phyloP scores from a whole-genome alignment of 1,140 invertebrate species.

The Leucophenga varia region DNA sequence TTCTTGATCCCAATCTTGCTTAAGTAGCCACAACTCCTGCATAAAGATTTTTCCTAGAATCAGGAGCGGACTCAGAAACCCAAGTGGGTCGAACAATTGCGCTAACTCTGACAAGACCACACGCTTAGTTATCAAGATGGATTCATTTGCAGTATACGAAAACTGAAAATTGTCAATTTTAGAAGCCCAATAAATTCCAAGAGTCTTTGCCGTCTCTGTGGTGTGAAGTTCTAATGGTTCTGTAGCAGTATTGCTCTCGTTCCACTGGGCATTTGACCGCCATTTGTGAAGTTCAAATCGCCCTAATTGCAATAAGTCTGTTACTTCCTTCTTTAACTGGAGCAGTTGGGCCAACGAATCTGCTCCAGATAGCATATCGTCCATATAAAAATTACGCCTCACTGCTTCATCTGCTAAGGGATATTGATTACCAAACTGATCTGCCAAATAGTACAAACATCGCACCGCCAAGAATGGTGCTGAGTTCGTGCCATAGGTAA shows the following conservation, averaged over 20 bases:
- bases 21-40: conserved; percentile 18
- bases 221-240: too few relatives aligned
- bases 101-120: conserved; percentile 10
- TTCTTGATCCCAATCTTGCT: too few relatives aligned
- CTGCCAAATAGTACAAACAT: conserved; percentile 9
- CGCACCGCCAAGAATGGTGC: conserved; percentile 21
- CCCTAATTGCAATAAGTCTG: too few relatives aligned
- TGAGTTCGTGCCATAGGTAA: conserved; percentile 38
- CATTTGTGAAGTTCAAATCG: too few relatives aligned
- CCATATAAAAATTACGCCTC: background rate
- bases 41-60: conserved; percentile 9
- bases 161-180: too few relatives aligned
- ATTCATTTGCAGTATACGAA: too few relatives aligned
- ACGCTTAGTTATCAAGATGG: conserved; percentile 1
- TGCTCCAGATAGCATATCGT: conserved; percentile 2
- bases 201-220: too few relatives aligned
- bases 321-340: too few relatives aligned
- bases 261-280: too few relatives aligned
- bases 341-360: too few relatives aligned
- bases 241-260: too few relatives aligned
- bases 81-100: conserved; percentile 5
- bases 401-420: background rate
- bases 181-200: too few relatives aligned
- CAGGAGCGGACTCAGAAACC: background rate
- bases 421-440: background rate